Percentiles rank a stretch among this genome's conserved stretches.
Evolutionary conservation across 1,140 invertebrate species (phyloP).

Genomic region (Limonius californicus): DNA sequence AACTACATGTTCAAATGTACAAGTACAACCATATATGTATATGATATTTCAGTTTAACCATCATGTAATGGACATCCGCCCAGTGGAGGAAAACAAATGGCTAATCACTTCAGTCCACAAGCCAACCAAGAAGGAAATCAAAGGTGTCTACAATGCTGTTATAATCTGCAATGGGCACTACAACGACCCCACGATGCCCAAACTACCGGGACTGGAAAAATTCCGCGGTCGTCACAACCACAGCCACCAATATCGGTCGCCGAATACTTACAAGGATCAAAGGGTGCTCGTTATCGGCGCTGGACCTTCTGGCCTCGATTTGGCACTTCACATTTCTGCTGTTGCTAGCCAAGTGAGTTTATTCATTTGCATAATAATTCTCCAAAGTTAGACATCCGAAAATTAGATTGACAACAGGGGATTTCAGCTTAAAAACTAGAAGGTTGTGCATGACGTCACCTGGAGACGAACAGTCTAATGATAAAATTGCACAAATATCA

Average conservation of each 20-base stretch:
- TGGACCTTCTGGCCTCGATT: constrained; percentile 84
- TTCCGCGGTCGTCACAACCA: constrained; percentile 57
- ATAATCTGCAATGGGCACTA: constrained; percentile 85
- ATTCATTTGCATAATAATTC: not conserved
- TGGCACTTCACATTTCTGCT: constrained; percentile 69
- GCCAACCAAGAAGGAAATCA: constrained; percentile 33
- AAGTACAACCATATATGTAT: too few relatives aligned
- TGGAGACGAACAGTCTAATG: too few relatives aligned
- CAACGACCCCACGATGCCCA: constrained; percentile 61
- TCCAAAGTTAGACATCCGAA: too few relatives aligned
- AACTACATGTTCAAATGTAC: too few relatives aligned
- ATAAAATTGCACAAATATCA: too few relatives aligned
- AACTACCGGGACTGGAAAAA: constrained; percentile 45
- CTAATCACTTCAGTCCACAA: constrained; percentile 43
- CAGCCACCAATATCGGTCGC: constrained; percentile 79
- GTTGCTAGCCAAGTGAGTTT: constrained; percentile 58
- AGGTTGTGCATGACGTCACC: too few relatives aligned
- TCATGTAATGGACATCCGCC: constrained; percentile 58
- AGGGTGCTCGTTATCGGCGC: constrained; percentile 77
- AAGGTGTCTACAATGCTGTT: constrained; percentile 69
- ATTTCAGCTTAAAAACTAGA: too few relatives aligned
- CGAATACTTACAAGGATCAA: constrained; percentile 62
- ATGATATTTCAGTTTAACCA: constrained; percentile 61
- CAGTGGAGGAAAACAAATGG: constrained; percentile 56
- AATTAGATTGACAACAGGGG: too few relatives aligned